Evolutionary conservation across 2,888 invertebrate genomes (phyloP).

Genomic region (Cistogaster globosa): DNA sequence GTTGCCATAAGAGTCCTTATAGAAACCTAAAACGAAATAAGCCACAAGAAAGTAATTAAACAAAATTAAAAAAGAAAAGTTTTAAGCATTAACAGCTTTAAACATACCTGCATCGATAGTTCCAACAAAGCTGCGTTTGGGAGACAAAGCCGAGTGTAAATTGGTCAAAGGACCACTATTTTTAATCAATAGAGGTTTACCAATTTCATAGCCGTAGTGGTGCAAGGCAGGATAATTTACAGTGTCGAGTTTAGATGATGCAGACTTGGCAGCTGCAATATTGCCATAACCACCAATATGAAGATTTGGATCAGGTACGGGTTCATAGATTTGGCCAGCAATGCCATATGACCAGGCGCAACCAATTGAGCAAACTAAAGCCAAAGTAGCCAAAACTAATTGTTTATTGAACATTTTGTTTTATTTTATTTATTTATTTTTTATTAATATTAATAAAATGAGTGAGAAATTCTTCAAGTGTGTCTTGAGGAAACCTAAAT

Average conservation of each 20-base stretch:
- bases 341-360: conserved; percentile 44
- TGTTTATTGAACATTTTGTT: too few species aligned
- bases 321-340: conserved; percentile 73
- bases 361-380: too few species aligned
- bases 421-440: too few species aligned
- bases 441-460: too few species aligned
- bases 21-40: conserved; percentile 74
- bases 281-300: conserved; percentile 70
- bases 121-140: conserved; percentile 79
- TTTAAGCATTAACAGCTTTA: neutral
- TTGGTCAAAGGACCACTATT: conserved; percentile 76
- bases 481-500: conserved; percentile 75
- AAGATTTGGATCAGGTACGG: conserved; percentile 75
- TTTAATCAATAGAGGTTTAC: conserved; percentile 31
- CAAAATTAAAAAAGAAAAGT: too few species aligned
- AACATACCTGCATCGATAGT: conserved; percentile 80
- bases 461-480: conserved; percentile 71
- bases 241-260: conserved; percentile 75
- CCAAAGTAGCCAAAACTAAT: too few species aligned
- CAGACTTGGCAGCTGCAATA: conserved; percentile 78
- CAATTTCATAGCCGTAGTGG: too few species aligned
- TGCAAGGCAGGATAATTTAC: too few species aligned
- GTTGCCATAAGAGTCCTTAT: conserved; percentile 75
- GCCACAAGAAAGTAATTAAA: too few species aligned
- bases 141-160: conserved; percentile 79